Evolutionary conservation across 2,797 vertebrate species (phyloP), one percentile per base, ranked within the genome.

Genomic region (Helostoma temminkii): DNA sequence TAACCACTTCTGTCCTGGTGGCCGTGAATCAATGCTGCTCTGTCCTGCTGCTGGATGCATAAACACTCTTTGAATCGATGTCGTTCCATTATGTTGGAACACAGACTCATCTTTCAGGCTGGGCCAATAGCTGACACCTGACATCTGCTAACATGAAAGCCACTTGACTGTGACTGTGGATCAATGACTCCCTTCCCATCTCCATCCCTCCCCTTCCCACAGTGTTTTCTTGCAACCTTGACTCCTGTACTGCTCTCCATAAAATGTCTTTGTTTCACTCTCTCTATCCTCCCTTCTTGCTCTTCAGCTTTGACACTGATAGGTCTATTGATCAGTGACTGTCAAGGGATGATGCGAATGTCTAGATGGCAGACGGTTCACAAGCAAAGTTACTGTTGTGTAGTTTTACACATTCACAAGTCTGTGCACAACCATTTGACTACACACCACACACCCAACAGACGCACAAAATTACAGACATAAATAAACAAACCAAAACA

Each of bases 131-230:
- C 87, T 76, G 89, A 90, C 89, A 89, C 88, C 84, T 91, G 91
- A 91, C 93, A 92, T 90, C 90, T 91, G 91, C 90, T 89, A 89
- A 93, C 89, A 91, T 85, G 88, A 87, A 88, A 84, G 82, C 78
- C 88, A 92, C 90, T 92, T 90, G 90, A 91, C 80, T 84, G 83
- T 76, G 84, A 80, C 80, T 78, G 64, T 48, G 74, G 78, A 90
- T 92, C 90, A 87, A 89, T 91, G 81, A 50, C 65, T 50, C 37
- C 53, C 54, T 72, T 74, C 71, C 71, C 14, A 59, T 66, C n/a
- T n/a, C n/a, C n/a, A n/a, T n/a, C n/a, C 52, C 26, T 77, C 57
- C 61, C 54, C 43, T 65, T 16, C 11, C 36, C 39, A 37, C 36
- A 45, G 26, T 10, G 47, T 69, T 78, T 72, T 57, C 62, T 54